phyloP scores from a whole-genome alignment of 53 echinoderm and acorn worm genomes.

The Antedon mediterranea region DNA sequence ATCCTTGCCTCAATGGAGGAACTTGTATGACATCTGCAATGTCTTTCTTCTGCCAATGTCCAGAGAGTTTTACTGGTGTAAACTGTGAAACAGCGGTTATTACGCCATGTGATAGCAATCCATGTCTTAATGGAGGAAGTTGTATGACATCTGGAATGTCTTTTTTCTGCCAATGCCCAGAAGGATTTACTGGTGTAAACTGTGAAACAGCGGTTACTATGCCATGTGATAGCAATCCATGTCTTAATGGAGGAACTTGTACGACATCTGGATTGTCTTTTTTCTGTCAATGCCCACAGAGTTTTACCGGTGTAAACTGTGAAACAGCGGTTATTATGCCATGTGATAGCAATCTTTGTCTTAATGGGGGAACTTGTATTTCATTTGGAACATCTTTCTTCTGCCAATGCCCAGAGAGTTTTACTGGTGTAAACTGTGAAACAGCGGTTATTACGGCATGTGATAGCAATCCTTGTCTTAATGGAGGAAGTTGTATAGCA shows the following conservation, averaged over 20 bases:
- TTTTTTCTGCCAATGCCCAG: constrained; percentile 25
- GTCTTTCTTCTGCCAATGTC: constrained; percentile 18
- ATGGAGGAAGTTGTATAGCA: constrained; percentile 44
- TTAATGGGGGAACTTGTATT: constrained; percentile 17
- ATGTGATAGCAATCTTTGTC: constrained; percentile 52
- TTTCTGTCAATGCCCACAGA: constrained; percentile 3
- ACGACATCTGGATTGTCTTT: constrained; percentile 15
- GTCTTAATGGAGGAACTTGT: constrained; percentile 43
- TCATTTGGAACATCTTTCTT: not conserved
- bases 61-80: constrained; percentile 11
- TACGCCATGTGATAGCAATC: constrained; percentile 33
- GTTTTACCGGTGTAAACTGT: constrained; percentile 42
- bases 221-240: constrained; percentile 66
- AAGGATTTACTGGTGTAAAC: constrained; percentile 36
- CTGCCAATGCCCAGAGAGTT: constrained; percentile 19
- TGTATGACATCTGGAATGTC: constrained; percentile 4
- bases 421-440: constrained; percentile 20
- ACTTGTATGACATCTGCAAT: not conserved
- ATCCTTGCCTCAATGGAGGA: constrained; percentile 47
- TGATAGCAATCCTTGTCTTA: constrained; percentile 45
- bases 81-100: constrained; percentile 29
- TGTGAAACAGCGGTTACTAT: constrained; percentile 35
- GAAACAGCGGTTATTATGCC: constrained; percentile 25
- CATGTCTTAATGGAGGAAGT: constrained; percentile 30
- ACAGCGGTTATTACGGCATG: constrained; percentile 36